Base-by-base conservation (phyloP, 2,888 invertebrate genomes). In the Octodonta nipae region DNA sequence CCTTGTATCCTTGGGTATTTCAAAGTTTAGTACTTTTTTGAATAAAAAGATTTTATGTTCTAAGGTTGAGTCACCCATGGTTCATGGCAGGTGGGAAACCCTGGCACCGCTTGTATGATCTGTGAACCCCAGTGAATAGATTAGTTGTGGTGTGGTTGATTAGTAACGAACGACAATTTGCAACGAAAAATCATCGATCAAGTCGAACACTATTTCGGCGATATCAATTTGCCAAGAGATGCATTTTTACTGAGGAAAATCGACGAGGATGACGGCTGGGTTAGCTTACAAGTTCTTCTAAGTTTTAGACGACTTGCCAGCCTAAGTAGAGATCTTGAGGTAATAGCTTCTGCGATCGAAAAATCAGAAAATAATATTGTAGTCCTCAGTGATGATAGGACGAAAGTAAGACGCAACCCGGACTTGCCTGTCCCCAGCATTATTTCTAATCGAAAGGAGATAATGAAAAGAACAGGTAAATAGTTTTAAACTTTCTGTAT, bases 191-290 rank as follows among this genome's bases (percentile, higher is more conserved):
- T 20, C 20, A 20, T 20, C 20, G 20, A 20, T 6, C 20, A 20
- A n/a, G 20, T 20, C 20, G 20, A 20, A n/a, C n/a, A 7, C 20
- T 20, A 20, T n/a, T 20, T 20, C 20, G 20, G 20, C 20, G 20
- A 20, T n/a, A n/a, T 20, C 7, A 20, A 20, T n/a, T 7, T 20
- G 20, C n/a, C 20, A n/a, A 20, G 7, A 7, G 20, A 20, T n/a
- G 7, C 20, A n/a, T 20, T 20, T 20, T 7, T 20, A n/a, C 7
- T 12, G 7, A 28, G 6, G 28, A n/a, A 28, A 28, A 28, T 13
- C 13, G 13, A 28, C 15, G 29, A 20, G n/a, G n/a, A 20, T n/a
- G 20, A 20, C 20, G 20, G 20, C 20, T 20, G 20, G 20, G 7
- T 20, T 6, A n/a, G 20, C 20, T n/a, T 20, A 20, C 6, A 20